These are phyloP conservation scores for Notolepis coatsorum DNA, from an alignment of 2,797 vertebrate genomes.

Conservation along the genomic window DNA sequence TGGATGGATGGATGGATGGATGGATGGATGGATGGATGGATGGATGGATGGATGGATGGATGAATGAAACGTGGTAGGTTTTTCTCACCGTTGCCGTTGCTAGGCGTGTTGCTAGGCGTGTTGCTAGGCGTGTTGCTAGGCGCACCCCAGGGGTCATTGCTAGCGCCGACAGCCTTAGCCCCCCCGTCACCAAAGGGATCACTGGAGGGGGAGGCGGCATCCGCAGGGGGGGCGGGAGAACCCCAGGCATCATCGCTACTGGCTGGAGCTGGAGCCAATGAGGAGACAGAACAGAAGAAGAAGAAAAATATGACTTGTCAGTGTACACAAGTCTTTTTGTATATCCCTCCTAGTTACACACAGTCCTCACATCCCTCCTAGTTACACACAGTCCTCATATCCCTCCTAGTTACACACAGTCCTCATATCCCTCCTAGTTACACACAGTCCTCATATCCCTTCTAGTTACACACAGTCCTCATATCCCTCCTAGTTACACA, in stretches of 20 bases:
- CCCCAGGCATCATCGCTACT: slow-evolving; percentile 74
- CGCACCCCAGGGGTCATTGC: slow-evolving; percentile 83
- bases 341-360: too few relatives aligned
- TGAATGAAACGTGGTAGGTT: neutral
- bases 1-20: slow-evolving; percentile 14
- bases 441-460: too few relatives aligned
- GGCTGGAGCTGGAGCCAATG: slow-evolving; percentile 57
- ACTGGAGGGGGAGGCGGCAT: slow-evolving; percentile 52
- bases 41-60: neutral
- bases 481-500: too few relatives aligned
- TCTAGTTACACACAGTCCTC: too few relatives aligned
- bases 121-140: slow-evolving; percentile 49
- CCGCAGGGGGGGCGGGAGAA: slow-evolving; percentile 58
- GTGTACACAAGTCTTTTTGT: too few relatives aligned
- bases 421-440: too few relatives aligned
- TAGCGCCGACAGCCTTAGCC: slow-evolving; percentile 60
- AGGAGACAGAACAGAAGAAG: neutral
- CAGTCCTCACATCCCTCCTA: too few relatives aligned
- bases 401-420: too few relatives aligned
- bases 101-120: slow-evolving; percentile 45
- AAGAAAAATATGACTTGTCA: too few relatives aligned
- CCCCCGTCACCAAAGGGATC: slow-evolving; percentile 87
- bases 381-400: too few relatives aligned
- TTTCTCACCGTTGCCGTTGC: slow-evolving; percentile 53
- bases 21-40: neutral